Evolutionary conservation across 2,888 invertebrate genomes (phyloP).

Genomic region (Tetranychus piercei): DNA sequence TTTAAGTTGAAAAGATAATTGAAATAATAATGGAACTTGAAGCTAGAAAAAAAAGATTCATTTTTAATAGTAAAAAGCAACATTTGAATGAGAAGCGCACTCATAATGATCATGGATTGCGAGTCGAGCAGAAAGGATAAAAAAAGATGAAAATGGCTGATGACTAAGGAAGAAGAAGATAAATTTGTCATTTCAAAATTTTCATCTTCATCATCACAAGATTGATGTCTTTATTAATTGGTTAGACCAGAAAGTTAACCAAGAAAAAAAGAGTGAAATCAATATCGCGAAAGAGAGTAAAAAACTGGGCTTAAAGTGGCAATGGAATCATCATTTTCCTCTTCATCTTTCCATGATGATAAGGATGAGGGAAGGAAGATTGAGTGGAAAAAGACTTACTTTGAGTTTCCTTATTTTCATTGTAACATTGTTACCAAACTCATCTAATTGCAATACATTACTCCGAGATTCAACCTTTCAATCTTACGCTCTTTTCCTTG

Average conservation of each 20-base stretch:
- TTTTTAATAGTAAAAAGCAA: neutral
- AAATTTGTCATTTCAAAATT: neutral
- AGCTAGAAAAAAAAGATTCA: too few species aligned
- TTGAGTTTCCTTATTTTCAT: neutral
- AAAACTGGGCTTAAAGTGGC: neutral
- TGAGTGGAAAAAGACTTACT: neutral
- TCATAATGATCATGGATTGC: neutral
- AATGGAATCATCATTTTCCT: neutral
- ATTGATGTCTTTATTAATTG: constrained; percentile 1
- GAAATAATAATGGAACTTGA: neutral
- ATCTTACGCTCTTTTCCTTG: too few species aligned
- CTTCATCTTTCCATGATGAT: neutral
- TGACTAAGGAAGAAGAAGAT: neutral
- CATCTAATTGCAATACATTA: neutral
- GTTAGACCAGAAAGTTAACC: neutral
- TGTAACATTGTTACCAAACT: neutral
- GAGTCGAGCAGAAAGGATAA: too few species aligned
- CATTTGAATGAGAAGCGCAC: neutral
- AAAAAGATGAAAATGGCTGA: neutral
- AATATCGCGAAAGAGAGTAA: neutral
- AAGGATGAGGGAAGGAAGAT: neutral
- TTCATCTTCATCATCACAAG: neutral
- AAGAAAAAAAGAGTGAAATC: neutral
- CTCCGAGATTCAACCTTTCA: too few species aligned
- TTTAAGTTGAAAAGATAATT: neutral